Base-by-base conservation (phyloP, 2,888 invertebrate species). In the Alcis repandata region DNA sequence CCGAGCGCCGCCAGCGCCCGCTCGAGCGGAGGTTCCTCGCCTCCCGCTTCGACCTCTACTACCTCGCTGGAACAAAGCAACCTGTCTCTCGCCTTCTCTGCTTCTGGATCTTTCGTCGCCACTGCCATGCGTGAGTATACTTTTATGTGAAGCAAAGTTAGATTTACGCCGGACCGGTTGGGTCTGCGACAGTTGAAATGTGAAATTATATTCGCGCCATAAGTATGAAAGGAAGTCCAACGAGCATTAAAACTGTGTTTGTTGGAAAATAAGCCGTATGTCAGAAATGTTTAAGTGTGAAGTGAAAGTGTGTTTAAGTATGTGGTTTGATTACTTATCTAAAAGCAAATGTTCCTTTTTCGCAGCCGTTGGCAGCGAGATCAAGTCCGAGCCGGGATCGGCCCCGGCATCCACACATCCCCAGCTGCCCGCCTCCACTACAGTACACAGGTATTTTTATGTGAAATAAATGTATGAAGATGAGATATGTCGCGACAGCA, bases 31-130 rank as follows among this genome's bases (percentile, higher is more conserved):
- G 93, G 85, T 66, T 86, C 88, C 1, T 90, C 90, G 11, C 93
- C 87, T 71, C 94, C 87, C 11, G 92, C 93, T 0, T 91, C 92
- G 6, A 90, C 92, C 0, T 94, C 94, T 2, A 87, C 93, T 33
- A 91, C 94, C 0, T 92, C 94, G 0, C 83, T 94, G 2, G 94
- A 94, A 56, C 89, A 92, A 83, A 91, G 90, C 70, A 94, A 94
- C 68, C 82, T 94, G 52, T 90, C 91, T 0, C 78, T 92, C 11
- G 91, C 93, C 0, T 91, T 92, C 79, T 91, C 92, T 1, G 90
- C 92, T 1, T 91, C 92, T 0, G 91, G 92, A 2, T 92, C 92
- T 0, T 92, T 91, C 69, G 87, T 93, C 49, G 83, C 91, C 41
- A 85, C 85, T 51, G 79, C 87, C 36, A 77, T 90, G 72, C 80